Evolutionary conservation across 2,113 vertebrate species (phyloP).

Genomic region (Eolophus roseicapilla): DNA sequence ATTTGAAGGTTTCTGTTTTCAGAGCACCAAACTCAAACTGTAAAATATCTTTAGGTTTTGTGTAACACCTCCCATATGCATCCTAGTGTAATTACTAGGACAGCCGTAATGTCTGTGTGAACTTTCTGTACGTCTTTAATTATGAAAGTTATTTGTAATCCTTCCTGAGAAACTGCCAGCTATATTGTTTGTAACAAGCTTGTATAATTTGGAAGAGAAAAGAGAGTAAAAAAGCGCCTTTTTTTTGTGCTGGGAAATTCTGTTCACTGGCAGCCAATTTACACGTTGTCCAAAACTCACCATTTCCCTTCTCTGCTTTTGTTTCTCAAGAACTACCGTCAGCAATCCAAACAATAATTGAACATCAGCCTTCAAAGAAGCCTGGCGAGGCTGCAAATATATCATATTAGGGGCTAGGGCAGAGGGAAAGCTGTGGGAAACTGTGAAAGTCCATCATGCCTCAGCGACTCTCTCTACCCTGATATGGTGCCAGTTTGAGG

Average conservation of each 20-base stretch:
- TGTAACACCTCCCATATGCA: fast-evolving
- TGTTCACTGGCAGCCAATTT: constrained; percentile 1
- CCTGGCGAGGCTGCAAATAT: not conserved
- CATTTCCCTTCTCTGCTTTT: not conserved
- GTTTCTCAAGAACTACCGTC: not conserved
- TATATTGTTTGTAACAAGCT: not conserved
- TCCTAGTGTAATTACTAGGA: not conserved
- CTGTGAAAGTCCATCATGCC: fast-evolving
- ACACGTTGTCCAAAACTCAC: not conserved
- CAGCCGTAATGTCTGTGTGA: not conserved
- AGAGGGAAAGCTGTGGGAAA: not conserved
- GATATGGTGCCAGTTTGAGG: not conserved
- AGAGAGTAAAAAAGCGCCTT: not conserved
- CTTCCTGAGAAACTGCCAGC: not conserved
- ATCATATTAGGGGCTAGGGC: not conserved
- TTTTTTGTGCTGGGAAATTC: not conserved
- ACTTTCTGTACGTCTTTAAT: not conserved
- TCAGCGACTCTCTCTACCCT: not conserved
- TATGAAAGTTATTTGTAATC: not conserved
- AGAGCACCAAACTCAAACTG: not conserved
- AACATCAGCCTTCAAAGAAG: not conserved
- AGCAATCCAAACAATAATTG: not conserved
- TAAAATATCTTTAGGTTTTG: not conserved
- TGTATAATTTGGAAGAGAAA: not conserved
- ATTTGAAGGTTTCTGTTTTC: not conserved